Conservation (phyloP, 2,888 invertebrate genomes). For the Mythimna ferrago region DNA sequence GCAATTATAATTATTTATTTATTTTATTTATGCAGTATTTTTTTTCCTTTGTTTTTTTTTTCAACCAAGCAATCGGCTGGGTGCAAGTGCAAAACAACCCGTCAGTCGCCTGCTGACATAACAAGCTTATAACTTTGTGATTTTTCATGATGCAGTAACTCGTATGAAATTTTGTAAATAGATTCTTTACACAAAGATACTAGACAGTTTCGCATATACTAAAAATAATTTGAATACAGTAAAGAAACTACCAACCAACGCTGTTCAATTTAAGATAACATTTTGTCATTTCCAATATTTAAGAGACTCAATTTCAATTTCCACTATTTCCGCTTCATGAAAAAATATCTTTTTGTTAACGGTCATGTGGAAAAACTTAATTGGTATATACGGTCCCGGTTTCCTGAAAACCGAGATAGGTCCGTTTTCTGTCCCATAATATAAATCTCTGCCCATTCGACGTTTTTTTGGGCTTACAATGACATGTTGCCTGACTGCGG, state of each 20-base stretch:
- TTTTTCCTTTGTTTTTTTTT: no score
- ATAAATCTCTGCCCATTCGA: conserved; percentile 67
- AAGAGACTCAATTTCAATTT: neutral
- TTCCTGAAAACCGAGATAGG: conserved; percentile 56
- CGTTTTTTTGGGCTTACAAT: conserved; percentile 60
- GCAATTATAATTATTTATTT: no score
- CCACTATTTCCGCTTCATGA: conserved; percentile 15
- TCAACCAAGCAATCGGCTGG: no score
- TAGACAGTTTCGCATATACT: no score
- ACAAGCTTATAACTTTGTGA: no score
- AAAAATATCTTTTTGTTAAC: conserved; percentile 5
- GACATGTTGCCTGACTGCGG: conserved; percentile 39
- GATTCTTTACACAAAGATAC: no score
- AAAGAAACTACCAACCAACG: neutral
- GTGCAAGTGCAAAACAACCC: no score
- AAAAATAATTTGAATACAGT: neutral
- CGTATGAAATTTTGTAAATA: no score
- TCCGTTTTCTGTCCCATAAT: conserved; percentile 59
- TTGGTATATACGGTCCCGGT: conserved; percentile 59
- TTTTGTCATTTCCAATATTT: conserved; percentile 26
- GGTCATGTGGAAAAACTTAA: conserved; percentile 41
- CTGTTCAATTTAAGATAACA: conserved; percentile 23
- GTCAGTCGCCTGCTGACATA: no score
- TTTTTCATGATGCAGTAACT: no score
- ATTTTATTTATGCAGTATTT: no score